Evolutionary conservation across 2,797 vertebrate species (phyloP).

Genomic region (Neosilurus mollespiculum): DNA sequence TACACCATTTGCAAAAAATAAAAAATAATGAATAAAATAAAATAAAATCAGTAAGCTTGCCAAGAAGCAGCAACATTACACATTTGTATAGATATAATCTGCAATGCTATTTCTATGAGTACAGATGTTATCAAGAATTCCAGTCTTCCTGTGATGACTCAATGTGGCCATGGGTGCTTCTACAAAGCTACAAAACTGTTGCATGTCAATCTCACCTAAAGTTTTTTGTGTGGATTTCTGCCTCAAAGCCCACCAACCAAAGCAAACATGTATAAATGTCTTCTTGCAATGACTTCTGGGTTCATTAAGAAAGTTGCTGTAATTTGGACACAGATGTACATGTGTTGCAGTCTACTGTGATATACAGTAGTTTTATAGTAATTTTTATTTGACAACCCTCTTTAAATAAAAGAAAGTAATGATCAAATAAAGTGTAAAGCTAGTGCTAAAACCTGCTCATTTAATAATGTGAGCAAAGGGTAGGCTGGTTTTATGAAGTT

Average conservation of each 20-base stretch:
- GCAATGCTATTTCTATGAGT: not conserved
- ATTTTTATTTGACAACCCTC: not conserved
- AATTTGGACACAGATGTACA: not conserved
- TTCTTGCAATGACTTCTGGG: not conserved
- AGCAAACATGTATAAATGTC: not conserved
- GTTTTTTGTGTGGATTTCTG: not conserved
- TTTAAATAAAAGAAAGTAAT: not conserved
- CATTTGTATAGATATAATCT: not conserved
- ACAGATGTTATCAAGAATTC: conserved; percentile 9
- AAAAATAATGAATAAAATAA: not conserved
- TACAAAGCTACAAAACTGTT: not conserved
- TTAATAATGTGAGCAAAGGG: not conserved
- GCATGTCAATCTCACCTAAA: not conserved
- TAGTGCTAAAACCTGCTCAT: not conserved
- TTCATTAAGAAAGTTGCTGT: not conserved
- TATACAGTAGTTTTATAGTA: not conserved
- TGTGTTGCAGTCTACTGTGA: not conserved
- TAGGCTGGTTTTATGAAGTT: not conserved
- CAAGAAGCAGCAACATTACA: not conserved
- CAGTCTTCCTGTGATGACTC: conserved; percentile 3
- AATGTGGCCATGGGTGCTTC: not conserved
- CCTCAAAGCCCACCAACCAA: not conserved
- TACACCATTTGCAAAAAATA: not conserved
- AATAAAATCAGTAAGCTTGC: not conserved
- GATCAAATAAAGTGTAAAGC: not conserved